phyloP scores from a whole-genome alignment of 2,797 vertebrate species.

The Tarsius wallacei region DNA sequence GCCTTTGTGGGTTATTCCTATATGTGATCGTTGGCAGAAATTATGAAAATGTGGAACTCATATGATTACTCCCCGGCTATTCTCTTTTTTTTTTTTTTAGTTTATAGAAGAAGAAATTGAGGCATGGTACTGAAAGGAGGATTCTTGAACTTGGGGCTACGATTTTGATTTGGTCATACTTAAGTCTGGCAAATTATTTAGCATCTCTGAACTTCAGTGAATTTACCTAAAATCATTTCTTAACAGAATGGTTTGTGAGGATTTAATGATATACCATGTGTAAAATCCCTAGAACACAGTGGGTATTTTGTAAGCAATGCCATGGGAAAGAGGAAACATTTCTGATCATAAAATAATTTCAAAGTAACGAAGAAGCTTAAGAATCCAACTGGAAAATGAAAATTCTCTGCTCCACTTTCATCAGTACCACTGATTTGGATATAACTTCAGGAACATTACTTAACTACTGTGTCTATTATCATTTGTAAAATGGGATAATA shows the following conservation, averaged over 20 bases:
- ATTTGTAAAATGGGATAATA: conserved; percentile 67
- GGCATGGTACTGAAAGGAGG: neutral
- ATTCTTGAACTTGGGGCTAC: neutral
- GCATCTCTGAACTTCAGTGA: conserved; percentile 27
- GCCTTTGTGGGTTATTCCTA: neutral
- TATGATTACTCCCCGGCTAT: no score
- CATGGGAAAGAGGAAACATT: conserved; percentile 18
- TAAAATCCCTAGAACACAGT: conserved; percentile 2
- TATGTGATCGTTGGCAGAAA: neutral
- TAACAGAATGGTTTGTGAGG: neutral
- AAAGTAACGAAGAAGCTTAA: conserved; percentile 32
- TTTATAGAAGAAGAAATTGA: conserved; percentile 9
- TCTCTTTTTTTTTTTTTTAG: neutral
- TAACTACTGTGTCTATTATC: conserved; percentile 41
- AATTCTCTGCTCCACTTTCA: conserved; percentile 8
- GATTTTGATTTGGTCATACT: neutral
- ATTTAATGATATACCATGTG: neutral
- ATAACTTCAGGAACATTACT: conserved; percentile 28
- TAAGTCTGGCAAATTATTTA: conserved; percentile 5
- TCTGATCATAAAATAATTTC: conserved; percentile 1
- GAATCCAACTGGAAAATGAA: conserved; percentile 21
- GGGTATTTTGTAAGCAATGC: conserved; percentile 15
- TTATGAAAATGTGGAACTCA: neutral
- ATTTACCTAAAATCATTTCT: neutral
- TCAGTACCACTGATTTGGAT: neutral